These are phyloP conservation scores for Drosophila picticornis DNA, from an alignment of 2,888 invertebrate species.

Conservation along the genomic window DNA sequence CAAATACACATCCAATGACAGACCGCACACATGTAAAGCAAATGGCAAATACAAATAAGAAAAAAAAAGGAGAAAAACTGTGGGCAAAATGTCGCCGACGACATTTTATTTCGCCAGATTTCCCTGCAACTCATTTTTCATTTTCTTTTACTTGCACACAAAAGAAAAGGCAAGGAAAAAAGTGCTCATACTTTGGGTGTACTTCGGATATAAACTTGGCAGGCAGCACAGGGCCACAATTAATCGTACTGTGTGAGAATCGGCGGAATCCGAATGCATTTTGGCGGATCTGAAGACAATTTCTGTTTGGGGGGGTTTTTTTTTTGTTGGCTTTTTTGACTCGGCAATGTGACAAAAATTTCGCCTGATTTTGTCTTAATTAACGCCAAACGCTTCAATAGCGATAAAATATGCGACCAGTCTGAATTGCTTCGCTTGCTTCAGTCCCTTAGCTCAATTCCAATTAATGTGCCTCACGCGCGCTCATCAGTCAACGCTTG, in stretches of 20 bases:
- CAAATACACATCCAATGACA: conserved; percentile 39
- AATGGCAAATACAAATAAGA: conserved; percentile 10
- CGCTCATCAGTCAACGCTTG: conserved; percentile 75
- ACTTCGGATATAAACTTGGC: conserved; percentile 50
- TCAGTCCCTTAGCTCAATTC: conserved; percentile 59
- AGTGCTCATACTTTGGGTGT: conserved; percentile 7
- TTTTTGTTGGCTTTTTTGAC: background rate
- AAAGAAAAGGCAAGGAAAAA: conserved; percentile 12
- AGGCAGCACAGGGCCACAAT: conserved; percentile 72
- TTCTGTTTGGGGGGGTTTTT: background rate
- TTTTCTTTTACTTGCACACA: conserved; percentile 63
- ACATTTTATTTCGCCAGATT: conserved; percentile 85
- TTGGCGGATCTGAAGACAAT: conserved; percentile 2
- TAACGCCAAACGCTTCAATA: conserved; percentile 85
- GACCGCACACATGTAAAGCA: conserved; percentile 40
- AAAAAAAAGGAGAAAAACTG: conserved; percentile 33
- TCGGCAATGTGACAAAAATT: conserved; percentile 83
- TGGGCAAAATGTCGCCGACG: conserved; percentile 84
- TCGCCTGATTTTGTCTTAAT: conserved; percentile 85
- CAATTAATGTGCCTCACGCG: conserved; percentile 82
- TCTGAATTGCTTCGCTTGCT: conserved; percentile 38
- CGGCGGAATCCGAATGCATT: conserved; percentile 20
- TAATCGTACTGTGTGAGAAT: conserved; percentile 66
- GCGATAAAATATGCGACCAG: conserved; percentile 83
- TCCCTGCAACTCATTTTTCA: conserved; percentile 82